Conservation (phyloP, 2,113 vertebrate genomes). For the Zapus hudsonius region DNA sequence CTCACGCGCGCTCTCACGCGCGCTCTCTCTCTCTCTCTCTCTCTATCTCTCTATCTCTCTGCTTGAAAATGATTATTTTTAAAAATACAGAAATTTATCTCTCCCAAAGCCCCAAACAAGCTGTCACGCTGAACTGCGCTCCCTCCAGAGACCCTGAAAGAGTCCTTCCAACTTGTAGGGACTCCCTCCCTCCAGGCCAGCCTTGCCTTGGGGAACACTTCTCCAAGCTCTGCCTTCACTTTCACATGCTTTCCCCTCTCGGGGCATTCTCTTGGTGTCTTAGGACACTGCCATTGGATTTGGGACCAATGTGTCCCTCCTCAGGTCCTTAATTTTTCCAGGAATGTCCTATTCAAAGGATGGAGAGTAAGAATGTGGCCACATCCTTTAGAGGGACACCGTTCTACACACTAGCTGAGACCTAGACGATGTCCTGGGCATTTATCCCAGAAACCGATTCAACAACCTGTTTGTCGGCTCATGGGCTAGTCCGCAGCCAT, state of each 20-base stretch:
- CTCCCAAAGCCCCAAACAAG: not conserved
- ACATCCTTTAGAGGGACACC: not conserved
- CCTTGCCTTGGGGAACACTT: too few species aligned
- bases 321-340: not conserved
- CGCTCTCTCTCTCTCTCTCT: too few species aligned
- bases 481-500: rapidly evolving
- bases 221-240: not conserved
- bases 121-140: not conserved
- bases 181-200: too few species aligned
- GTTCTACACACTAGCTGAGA: not conserved
- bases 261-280: not conserved
- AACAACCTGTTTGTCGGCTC: rapidly evolving
- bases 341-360: not conserved
- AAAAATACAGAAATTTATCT: not conserved
- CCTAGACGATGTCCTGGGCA: not conserved
- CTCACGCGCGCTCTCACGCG: too few species aligned
- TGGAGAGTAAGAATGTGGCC: too few species aligned
- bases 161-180: not conserved
- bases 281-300: not conserved
- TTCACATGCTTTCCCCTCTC: not conserved
- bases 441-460: too few species aligned
- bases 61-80: too few species aligned
- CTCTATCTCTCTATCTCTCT: too few species aligned
- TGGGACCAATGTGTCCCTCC: not conserved
- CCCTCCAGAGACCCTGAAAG: not conserved